Conservation (phyloP, 2,888 invertebrate species). For the Caenorhabditis parvicauda region DNA sequence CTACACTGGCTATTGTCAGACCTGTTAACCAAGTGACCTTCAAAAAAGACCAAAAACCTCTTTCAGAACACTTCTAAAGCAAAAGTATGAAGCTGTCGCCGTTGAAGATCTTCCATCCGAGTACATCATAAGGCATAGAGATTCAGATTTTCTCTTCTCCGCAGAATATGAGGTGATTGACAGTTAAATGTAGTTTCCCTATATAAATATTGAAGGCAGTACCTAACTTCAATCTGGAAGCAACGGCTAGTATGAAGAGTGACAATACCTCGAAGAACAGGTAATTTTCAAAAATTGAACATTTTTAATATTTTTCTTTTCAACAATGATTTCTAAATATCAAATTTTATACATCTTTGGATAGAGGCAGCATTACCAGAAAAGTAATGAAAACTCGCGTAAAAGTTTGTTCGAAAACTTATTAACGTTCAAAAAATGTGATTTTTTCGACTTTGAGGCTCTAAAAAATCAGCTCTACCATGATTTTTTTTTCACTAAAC, state of each 20-base stretch:
- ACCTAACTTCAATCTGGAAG: slow-evolving; percentile 45
- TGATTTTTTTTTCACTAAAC: no score
- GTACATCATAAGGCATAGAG: slow-evolving; percentile 55
- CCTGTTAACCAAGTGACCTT: neutral
- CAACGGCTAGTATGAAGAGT: slow-evolving; percentile 48
- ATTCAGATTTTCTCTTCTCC: slow-evolving; percentile 60
- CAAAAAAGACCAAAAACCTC: no score
- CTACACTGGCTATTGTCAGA: neutral
- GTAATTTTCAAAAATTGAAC: no score
- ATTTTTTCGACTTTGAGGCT: no score
- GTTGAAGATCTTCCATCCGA: slow-evolving; percentile 56
- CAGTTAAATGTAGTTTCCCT: slow-evolving; percentile 2
- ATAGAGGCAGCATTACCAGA: no score
- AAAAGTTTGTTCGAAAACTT: no score
- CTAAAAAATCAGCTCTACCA: no score
- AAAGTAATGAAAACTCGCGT: no score
- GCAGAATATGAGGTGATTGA: slow-evolving; percentile 53
- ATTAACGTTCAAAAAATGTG: no score
- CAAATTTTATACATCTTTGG: no score
- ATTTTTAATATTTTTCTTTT: no score
- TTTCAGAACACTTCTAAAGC: slow-evolving; percentile 27
- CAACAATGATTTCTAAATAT: no score
- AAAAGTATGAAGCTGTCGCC: slow-evolving; percentile 40
- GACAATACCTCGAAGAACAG: slow-evolving; percentile 53
- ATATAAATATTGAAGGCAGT: slow-evolving; percentile 29